These are phyloP conservation scores for Empis stercorea DNA, from an alignment of 2,888 invertebrate genomes.

Conservation along the genomic window DNA sequence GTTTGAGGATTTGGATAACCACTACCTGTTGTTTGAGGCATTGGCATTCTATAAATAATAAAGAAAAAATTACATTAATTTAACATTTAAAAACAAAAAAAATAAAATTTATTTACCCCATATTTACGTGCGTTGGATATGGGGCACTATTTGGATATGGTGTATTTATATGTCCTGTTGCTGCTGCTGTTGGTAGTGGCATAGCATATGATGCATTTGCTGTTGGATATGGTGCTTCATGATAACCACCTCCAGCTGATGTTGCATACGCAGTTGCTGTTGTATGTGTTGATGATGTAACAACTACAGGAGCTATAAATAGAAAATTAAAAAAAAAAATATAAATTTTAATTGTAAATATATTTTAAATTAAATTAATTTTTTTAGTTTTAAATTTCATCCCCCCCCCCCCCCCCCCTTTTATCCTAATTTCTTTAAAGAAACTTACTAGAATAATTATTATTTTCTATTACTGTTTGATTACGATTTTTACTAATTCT, in stretches of 20 bases:
- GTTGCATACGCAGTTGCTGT: not conserved
- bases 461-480: no score
- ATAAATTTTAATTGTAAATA: not conserved
- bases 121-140: not conserved
- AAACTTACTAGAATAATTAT: no score
- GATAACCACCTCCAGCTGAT: not conserved
- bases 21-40: not conserved
- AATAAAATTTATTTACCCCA: not conserved
- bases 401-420: no score
- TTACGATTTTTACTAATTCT: no score
- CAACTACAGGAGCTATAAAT: conserved; percentile 4
- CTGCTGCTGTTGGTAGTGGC: conserved; percentile 2
- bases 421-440: no score
- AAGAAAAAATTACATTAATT: not conserved
- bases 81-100: not conserved
- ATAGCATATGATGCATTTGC: not conserved
- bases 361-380: no score
- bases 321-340: not conserved
- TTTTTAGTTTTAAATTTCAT: no score
- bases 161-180: not conserved
- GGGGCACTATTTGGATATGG: not conserved
- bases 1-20: not conserved
- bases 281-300: conserved; percentile 3
- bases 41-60: not conserved
- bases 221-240: not conserved